These are phyloP conservation scores for Drosophila ficusphila DNA, from an alignment of 1,140 invertebrate genomes.

Conservation along the genomic window DNA sequence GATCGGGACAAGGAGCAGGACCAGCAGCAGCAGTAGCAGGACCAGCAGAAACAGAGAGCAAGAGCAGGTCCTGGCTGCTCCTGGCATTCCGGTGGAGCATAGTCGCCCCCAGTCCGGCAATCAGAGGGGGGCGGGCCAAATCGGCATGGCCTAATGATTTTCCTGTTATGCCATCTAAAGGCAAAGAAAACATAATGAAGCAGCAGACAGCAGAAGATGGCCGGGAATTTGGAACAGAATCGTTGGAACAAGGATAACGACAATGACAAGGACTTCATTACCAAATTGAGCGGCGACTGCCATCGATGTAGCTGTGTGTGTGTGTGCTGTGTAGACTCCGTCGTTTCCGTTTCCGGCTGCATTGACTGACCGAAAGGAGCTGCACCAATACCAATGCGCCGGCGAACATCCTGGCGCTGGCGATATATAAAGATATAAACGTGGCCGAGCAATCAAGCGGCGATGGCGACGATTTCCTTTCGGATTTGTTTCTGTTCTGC, in stretches of 20 bases:
- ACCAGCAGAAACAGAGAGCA: background rate
- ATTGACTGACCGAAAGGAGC: conserved; percentile 63
- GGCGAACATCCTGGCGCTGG: conserved; percentile 13
- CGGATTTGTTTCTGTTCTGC: conserved; percentile 45
- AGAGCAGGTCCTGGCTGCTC: background rate
- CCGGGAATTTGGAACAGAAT: conserved; percentile 1
- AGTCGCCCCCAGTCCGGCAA: conserved; percentile 50
- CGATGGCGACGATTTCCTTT: conserved; percentile 70
- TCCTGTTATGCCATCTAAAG: conserved; percentile 66
- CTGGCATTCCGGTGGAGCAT: conserved; percentile 13
- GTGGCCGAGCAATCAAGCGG: conserved; percentile 76
- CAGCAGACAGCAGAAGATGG: conserved; percentile 31
- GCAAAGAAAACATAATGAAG: conserved; percentile 78
- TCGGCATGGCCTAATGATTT: conserved; percentile 80
- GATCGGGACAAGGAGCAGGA: conserved; percentile 3
- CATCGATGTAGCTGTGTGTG: conserved; percentile 45
- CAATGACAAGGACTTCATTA: conserved; percentile 72
- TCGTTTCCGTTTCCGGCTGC: conserved; percentile 75
- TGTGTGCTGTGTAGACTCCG: conserved; percentile 24
- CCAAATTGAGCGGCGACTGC: conserved; percentile 76
- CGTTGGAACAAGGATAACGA: conserved; percentile 28
- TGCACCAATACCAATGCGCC: conserved; percentile 60
- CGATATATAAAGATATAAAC: conserved; percentile 72
- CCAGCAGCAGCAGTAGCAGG: conserved; percentile 13
- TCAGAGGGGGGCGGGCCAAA: conserved; percentile 63